phyloP scores from a whole-genome alignment of 2,113 vertebrate species.

The Mesoclemmys tuberculata region DNA sequence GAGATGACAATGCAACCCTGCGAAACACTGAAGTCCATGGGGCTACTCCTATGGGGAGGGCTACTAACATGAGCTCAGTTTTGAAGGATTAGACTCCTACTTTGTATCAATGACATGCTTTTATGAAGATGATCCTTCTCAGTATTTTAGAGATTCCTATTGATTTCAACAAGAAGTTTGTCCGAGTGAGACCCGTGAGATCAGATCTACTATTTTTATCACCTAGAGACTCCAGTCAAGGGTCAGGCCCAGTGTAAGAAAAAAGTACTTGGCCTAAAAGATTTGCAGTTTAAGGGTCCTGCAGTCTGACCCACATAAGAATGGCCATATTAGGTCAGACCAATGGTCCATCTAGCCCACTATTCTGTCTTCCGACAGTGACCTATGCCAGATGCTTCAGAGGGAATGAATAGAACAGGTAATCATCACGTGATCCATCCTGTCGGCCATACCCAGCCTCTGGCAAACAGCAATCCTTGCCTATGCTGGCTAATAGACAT shows the following conservation, averaged over 20 bases:
- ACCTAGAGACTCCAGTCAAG: rapidly evolving
- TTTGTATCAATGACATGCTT: background rate
- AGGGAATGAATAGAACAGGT: too few relatives aligned
- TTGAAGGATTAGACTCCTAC: constrained; percentile 50
- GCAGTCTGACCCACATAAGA: background rate
- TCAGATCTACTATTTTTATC: background rate
- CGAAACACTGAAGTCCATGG: constrained; percentile 25
- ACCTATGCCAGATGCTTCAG: too few relatives aligned
- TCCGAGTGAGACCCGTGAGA: background rate
- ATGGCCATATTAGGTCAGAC: too few relatives aligned
- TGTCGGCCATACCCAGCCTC: too few relatives aligned
- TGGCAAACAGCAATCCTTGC: too few relatives aligned
- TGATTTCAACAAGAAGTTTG: constrained; percentile 42
- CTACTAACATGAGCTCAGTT: constrained; percentile 53
- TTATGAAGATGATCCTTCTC: constrained; percentile 47
- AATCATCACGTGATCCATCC: too few relatives aligned
- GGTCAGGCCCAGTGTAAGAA: background rate
- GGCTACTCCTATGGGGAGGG: constrained; percentile 33
- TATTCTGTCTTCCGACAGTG: too few relatives aligned
- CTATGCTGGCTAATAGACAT: too few relatives aligned
- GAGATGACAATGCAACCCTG: background rate
- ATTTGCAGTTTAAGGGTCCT: background rate
- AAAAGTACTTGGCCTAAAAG: background rate
- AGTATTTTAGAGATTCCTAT: background rate
- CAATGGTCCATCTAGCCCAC: too few relatives aligned